Conservation (phyloP, 2,888 invertebrate species). For the Sialis fuliginosa region DNA sequence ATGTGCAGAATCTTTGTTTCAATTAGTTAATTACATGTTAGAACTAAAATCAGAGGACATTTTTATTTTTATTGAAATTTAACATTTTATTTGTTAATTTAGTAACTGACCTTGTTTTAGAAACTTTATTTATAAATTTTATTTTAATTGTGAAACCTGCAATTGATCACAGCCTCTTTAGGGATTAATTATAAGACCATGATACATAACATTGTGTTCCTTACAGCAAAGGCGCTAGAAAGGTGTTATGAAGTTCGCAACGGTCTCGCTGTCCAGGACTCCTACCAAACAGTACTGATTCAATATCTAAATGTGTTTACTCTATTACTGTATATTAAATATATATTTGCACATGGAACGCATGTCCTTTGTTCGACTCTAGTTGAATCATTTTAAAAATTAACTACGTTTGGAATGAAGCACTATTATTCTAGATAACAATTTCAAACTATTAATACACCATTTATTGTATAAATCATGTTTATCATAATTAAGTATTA, state of each 20-base stretch:
- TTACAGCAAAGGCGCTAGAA: slow-evolving; percentile 24
- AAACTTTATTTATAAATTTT: neutral
- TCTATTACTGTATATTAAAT: slow-evolving; percentile 8
- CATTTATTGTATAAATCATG: too few species aligned
- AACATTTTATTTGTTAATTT: too few species aligned
- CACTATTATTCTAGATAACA: too few species aligned
- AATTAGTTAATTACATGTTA: too few species aligned
- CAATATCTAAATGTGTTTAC: slow-evolving; percentile 27
- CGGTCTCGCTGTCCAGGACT: slow-evolving; percentile 22
- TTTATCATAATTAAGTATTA: too few species aligned
- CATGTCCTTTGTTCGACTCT: neutral
- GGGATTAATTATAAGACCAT: slow-evolving; percentile 6
- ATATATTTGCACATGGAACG: slow-evolving; percentile 4
- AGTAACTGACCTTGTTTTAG: too few species aligned
- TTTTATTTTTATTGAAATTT: neutral
- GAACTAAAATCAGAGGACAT: too few species aligned
- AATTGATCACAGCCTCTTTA: neutral
- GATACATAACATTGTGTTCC: slow-evolving; percentile 26
- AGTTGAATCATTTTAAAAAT: too few species aligned
- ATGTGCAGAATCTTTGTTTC: too few species aligned
- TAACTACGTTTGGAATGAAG: too few species aligned
- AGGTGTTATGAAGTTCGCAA: slow-evolving; percentile 12
- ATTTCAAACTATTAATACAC: too few species aligned
- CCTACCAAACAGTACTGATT: slow-evolving; percentile 29
- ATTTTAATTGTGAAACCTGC: neutral